Conservation (phyloP, 2,113 vertebrate genomes). For the Stomatorhinus ivindoensis region DNA sequence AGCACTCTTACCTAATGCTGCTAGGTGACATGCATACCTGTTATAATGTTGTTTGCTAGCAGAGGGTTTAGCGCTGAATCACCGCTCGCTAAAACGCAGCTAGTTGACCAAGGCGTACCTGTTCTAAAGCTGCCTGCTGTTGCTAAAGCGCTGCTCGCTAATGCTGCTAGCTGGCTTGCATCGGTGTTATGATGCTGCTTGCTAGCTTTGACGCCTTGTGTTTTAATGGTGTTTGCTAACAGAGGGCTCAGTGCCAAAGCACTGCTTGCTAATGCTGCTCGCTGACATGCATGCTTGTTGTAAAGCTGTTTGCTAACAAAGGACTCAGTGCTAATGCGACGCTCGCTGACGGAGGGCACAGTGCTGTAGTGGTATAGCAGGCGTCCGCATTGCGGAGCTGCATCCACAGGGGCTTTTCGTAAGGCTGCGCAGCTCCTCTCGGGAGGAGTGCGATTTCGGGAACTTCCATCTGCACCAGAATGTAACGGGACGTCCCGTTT, state of each 20-base stretch:
- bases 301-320: too few relatives aligned
- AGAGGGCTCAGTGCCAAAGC: background rate
- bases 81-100: background rate
- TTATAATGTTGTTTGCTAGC: background rate
- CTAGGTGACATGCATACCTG: background rate
- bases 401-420: background rate
- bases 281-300: background rate
- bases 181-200: background rate
- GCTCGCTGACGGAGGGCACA: background rate
- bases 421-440: background rate
- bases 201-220: background rate
- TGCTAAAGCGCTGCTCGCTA: background rate
- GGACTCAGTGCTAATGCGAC: background rate
- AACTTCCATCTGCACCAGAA: slow-evolving; percentile 9
- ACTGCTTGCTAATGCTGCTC: background rate
- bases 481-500: background rate
- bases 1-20: background rate
- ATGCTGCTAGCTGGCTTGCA: background rate
- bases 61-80: background rate
- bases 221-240: background rate
- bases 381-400: background rate
- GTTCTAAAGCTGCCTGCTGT: background rate
- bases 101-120: background rate
- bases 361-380: background rate
- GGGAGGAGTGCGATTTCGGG: background rate